phyloP scores from a whole-genome alignment of 2,888 invertebrate genomes.

The Cheilosia soror region DNA sequence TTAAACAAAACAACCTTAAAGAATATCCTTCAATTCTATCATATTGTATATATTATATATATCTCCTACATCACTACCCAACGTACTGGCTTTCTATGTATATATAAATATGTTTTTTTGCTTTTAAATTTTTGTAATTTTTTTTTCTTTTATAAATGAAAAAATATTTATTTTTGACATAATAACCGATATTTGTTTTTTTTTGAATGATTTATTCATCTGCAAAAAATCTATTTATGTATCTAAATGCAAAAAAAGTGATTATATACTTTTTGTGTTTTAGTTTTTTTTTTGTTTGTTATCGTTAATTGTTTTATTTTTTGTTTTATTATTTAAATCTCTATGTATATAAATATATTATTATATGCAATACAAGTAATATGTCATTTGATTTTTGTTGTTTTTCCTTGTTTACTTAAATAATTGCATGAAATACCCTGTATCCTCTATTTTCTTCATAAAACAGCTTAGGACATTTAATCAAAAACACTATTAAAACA shows the following conservation, averaged over 20 bases:
- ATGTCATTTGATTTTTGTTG: conserved; percentile 64
- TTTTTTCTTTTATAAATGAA: conserved; percentile 49
- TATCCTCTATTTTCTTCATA: conserved; percentile 87
- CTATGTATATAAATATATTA: conserved; percentile 75
- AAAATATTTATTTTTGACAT: conserved; percentile 63
- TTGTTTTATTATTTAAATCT: conserved; percentile 56
- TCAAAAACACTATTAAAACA: conserved; percentile 25
- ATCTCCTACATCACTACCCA: conserved; percentile 58
- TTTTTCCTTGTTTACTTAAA: conserved; percentile 84
- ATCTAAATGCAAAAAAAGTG: conserved; percentile 67
- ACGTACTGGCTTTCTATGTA: conserved; percentile 58
- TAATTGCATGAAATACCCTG: conserved; percentile 97
- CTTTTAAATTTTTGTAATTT: conserved; percentile 17
- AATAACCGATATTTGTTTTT: conserved; percentile 16
- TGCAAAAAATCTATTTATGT: conserved; percentile 54
- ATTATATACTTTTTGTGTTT: conserved; percentile 15
- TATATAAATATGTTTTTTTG: conserved; percentile 60
- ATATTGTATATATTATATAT: conserved; percentile 40
- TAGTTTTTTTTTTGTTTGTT: conserved; percentile 34
- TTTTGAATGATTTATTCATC: conserved; percentile 38
- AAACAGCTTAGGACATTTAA: conserved; percentile 69
- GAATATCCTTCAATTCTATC: conserved; percentile 24
- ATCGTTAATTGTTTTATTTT: conserved; percentile 48
- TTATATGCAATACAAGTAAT: conserved; percentile 74
- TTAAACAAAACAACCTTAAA: conserved; percentile 1